Percentiles rank a stretch among this genome's conserved stretches.
These are phyloP conservation scores for Tricholaema leucomelas DNA, from an alignment of 2,113 vertebrate species.

Conservation along the genomic window DNA sequence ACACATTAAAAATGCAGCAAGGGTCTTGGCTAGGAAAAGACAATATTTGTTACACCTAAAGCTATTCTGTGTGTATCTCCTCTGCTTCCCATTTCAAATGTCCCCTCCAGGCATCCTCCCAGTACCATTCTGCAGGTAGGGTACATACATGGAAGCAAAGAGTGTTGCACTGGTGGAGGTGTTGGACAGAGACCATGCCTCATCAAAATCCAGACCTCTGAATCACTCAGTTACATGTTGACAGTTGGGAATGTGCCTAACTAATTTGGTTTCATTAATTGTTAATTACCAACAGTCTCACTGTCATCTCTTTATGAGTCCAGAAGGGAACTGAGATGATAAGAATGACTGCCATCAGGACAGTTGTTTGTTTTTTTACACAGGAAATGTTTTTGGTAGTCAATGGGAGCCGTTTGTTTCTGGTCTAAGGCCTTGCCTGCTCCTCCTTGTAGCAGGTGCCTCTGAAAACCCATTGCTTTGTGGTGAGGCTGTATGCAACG, in stretches of 20 bases:
- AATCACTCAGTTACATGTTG: background rate
- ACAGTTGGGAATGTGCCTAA: background rate
- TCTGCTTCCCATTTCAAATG: background rate
- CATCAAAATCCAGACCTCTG: background rate
- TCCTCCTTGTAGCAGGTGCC: background rate
- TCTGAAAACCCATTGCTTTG: background rate
- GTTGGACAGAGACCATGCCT: background rate
- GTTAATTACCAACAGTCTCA: slow-evolving; percentile 45
- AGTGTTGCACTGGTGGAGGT: rapidly evolving
- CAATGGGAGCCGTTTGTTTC: background rate
- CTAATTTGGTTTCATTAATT: background rate
- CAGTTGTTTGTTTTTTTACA: background rate
- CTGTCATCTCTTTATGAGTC: background rate
- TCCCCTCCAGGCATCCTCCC: background rate
- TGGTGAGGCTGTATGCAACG: background rate
- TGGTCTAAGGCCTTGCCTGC: background rate
- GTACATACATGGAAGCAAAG: background rate
- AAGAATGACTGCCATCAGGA: background rate
- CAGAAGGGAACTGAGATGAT: slow-evolving; percentile 1
- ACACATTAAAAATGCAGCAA: background rate
- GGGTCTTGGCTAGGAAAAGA: background rate
- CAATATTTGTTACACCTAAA: background rate
- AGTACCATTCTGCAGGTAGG: background rate
- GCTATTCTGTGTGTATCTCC: background rate
- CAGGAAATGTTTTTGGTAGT: background rate